Conservation (phyloP, 1,140 invertebrate species). For the Drosophila melanica region DNA sequence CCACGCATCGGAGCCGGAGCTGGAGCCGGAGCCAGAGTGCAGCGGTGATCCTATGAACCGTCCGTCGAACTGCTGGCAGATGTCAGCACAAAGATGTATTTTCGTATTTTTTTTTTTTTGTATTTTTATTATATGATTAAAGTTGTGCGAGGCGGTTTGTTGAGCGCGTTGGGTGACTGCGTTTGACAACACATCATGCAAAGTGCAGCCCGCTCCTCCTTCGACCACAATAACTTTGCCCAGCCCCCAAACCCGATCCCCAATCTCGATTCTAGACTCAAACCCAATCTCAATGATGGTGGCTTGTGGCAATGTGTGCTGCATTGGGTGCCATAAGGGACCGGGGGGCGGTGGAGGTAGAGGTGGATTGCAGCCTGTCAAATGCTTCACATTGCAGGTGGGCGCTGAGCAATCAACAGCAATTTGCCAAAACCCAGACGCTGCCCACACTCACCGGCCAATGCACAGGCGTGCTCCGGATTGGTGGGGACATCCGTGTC, state of each 20-base stretch:
- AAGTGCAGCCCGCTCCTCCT: slow-evolving; percentile 43
- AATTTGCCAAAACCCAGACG: slow-evolving; percentile 77
- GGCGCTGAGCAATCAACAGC: slow-evolving; percentile 73
- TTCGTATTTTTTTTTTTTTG: not conserved
- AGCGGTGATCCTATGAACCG: not conserved
- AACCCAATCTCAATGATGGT: slow-evolving; percentile 38
- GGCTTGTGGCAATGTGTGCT: slow-evolving; percentile 21
- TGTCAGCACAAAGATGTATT: slow-evolving; percentile 14
- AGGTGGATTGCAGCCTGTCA: slow-evolving; percentile 41
- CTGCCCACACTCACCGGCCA: slow-evolving; percentile 19
- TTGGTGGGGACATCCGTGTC: slow-evolving; percentile 70
- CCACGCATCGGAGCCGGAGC: not conserved
- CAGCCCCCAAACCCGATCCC: slow-evolving; percentile 10
- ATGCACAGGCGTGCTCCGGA: slow-evolving; percentile 17
- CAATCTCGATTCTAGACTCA: not conserved
- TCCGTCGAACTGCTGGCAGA: slow-evolving; percentile 7
- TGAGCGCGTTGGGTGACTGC: slow-evolving; percentile 44
- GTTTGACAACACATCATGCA: slow-evolving; percentile 63
- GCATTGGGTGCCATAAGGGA: no score
- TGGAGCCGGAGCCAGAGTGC: no score
- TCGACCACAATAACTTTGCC: slow-evolving; percentile 11
- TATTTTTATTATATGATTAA: slow-evolving; percentile 26
- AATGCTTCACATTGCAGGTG: slow-evolving; percentile 58
- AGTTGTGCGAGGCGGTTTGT: slow-evolving; percentile 19
- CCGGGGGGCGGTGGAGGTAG: no score